Percentiles rank a stretch among this genome's conserved stretches.
Evolutionary conservation across 1,140 invertebrate species (phyloP).

Genomic region (Listronotus bonariensis): DNA sequence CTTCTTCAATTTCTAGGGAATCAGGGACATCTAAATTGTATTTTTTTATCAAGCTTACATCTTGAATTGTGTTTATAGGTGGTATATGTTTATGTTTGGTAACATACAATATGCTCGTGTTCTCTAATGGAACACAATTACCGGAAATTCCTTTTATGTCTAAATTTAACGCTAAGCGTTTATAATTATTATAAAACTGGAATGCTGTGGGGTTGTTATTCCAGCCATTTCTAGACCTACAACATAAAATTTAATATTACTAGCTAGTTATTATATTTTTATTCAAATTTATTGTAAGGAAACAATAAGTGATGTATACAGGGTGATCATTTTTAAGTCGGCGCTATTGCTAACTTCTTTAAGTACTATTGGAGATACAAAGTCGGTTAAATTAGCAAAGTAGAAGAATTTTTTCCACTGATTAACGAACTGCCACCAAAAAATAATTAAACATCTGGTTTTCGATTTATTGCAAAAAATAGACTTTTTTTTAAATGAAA

Average conservation of each 20-base stretch:
- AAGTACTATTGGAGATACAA: no score
- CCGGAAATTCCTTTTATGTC: neutral
- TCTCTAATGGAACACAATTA: neutral
- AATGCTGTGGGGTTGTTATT: constrained; percentile 6
- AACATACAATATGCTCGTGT: neutral
- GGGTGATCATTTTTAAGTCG: no score
- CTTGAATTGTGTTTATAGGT: neutral
- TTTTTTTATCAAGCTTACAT: neutral
- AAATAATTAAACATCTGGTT: no score
- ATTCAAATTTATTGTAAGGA: no score
- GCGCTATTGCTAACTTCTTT: no score
- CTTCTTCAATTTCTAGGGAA: neutral
- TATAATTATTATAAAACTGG: neutral
- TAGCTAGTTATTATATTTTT: no score
- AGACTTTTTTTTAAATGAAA: no score
- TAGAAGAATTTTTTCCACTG: no score
- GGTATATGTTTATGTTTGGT: neutral
- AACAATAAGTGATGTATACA: no score
- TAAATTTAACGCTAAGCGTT: neutral
- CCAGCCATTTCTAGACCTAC: neutral
- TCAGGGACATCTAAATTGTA: neutral
- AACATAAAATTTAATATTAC: neutral
- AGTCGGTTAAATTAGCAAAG: no score
- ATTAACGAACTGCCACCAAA: no score
- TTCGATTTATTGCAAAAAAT: no score